phyloP scores from a whole-genome alignment of 2,797 vertebrate genomes.

The Triplophysa yarkandensis region DNA sequence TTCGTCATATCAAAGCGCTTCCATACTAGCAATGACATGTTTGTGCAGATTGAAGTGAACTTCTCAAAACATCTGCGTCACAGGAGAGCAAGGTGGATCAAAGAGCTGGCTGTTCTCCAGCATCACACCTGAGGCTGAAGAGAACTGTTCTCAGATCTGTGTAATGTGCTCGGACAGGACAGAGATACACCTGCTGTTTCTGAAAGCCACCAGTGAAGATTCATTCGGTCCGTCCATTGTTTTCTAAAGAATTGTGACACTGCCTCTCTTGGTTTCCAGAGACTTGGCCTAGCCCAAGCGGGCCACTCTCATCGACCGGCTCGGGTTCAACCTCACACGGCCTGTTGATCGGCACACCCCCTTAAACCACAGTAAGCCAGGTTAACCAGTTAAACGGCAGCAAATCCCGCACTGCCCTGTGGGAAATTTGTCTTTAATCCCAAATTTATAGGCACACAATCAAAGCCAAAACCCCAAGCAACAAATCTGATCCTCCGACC shows the following conservation, averaged over 20 bases:
- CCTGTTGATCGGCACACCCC: slow-evolving; percentile 89
- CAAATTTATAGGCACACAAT: slow-evolving; percentile 99
- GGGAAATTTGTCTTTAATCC: slow-evolving; percentile 99
- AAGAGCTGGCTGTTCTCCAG: slow-evolving; percentile 58
- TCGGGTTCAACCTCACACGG: slow-evolving; percentile 86
- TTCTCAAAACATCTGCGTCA: slow-evolving; percentile 24
- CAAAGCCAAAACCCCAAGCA: slow-evolving; percentile 99
- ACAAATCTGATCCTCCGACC: slow-evolving; percentile 97
- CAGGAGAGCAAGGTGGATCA: slow-evolving; percentile 58
- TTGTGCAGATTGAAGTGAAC: background rate
- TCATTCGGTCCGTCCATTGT: slow-evolving; percentile 48
- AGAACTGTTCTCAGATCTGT: slow-evolving; percentile 72
- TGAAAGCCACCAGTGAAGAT: slow-evolving; percentile 56
- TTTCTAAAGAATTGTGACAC: slow-evolving; percentile 36
- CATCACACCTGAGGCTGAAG: slow-evolving; percentile 72
- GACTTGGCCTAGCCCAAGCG: slow-evolving; percentile 61
- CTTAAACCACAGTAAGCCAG: slow-evolving; percentile 90
- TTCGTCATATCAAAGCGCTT: background rate
- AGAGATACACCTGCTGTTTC: slow-evolving; percentile 69
- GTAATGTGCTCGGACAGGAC: slow-evolving; percentile 72
- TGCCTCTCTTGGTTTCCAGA: background rate
- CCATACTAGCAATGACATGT: background rate
- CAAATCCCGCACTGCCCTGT: slow-evolving; percentile 99
- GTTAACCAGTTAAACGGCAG: slow-evolving; percentile 99
- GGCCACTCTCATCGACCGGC: slow-evolving; percentile 73